These are phyloP conservation scores for Cygnus olor DNA, from an alignment of 2,797 vertebrate species.

Conservation along the genomic window DNA sequence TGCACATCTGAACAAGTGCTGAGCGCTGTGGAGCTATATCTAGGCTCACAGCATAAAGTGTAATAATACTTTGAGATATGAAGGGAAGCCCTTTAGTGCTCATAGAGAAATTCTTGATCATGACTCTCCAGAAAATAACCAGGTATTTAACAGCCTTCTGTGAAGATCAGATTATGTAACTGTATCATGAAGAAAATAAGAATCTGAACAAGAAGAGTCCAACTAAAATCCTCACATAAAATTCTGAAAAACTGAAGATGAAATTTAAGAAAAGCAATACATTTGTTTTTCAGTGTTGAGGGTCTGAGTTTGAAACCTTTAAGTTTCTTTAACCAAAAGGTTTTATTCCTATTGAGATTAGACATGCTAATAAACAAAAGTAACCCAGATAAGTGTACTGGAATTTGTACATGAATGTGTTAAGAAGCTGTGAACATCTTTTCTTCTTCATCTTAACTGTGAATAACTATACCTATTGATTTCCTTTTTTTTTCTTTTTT, in stretches of 20 bases:
- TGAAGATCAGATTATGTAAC: neutral
- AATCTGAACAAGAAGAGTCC: neutral
- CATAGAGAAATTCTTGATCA: neutral
- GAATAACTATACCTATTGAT: neutral
- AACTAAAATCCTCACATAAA: neutral
- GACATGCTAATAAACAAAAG: neutral
- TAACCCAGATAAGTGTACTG: neutral
- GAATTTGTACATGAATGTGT: neutral
- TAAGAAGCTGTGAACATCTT: neutral
- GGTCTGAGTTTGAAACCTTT: neutral
- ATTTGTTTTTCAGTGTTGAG: neutral
- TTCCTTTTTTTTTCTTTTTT: neutral
- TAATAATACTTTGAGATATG: neutral
- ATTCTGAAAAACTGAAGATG: neutral
- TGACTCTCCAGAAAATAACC: neutral
- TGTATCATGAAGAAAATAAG: neutral
- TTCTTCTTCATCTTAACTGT: neutral
- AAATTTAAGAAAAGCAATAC: neutral
- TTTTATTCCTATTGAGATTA: neutral
- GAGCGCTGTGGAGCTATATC: neutral
- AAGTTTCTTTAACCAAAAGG: neutral
- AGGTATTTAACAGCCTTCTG: neutral
- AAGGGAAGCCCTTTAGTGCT: neutral
- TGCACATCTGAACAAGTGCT: neutral
- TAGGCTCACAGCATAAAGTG: neutral